These are phyloP conservation scores for Leuciscus idus DNA, from an alignment of 2,113 vertebrate genomes.

Conservation along the genomic window DNA sequence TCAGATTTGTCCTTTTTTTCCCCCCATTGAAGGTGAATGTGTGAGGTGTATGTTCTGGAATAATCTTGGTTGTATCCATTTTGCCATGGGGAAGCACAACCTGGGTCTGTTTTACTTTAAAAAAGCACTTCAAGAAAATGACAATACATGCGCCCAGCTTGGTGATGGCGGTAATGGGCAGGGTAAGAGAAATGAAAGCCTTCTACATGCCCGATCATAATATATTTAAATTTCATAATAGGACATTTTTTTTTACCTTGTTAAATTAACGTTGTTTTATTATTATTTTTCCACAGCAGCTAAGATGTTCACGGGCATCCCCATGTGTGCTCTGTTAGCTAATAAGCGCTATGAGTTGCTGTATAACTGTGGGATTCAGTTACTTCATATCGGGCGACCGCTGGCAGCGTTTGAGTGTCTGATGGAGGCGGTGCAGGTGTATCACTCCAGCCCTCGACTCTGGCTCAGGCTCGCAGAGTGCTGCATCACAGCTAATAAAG, in stretches of 20 bases:
- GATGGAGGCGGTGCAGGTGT: slow-evolving; percentile 96
- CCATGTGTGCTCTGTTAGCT: slow-evolving; percentile 93
- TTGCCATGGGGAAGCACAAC: slow-evolving; percentile 99
- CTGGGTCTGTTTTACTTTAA: slow-evolving; percentile 98
- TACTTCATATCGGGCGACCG: slow-evolving; percentile 91
- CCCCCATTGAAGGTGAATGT: slow-evolving; percentile 85
- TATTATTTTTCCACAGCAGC: slow-evolving; percentile 68
- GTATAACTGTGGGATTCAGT: slow-evolving; percentile 96
- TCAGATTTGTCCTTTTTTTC: background rate
- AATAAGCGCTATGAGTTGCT: slow-evolving; percentile 96
- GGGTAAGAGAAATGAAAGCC: slow-evolving; percentile 73
- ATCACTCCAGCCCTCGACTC: slow-evolving; percentile 95
- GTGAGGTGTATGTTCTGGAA: slow-evolving; percentile 99
- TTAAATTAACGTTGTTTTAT: background rate
- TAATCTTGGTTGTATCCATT: slow-evolving; percentile 98
- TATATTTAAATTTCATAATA: background rate
- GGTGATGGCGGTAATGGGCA: slow-evolving; percentile 81
- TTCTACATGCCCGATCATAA: background rate
- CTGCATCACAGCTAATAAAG: slow-evolving; percentile 96
- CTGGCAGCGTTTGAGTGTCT: slow-evolving; percentile 96
- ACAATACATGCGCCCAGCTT: slow-evolving; percentile 90
- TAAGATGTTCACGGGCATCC: slow-evolving; percentile 92
- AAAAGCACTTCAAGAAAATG: slow-evolving; percentile 97
- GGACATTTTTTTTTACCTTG: background rate
- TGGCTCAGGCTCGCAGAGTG: slow-evolving; percentile 96